Percentiles rank a stretch among this genome's conserved stretches.
Evolutionary conservation across 2,113 vertebrate genomes (phyloP).

Genomic region (Danio rerio): GRCz12tu NC_133176.1:59558501-59559000

Average conservation of each 20-base stretch:
- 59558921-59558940: constrained; percentile 63
- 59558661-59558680: too few relatives aligned
- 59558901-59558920: constrained; percentile 24
- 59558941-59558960: not conserved
- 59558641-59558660: too few relatives aligned
- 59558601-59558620: too few relatives aligned
- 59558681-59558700: too few relatives aligned
- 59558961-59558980: not conserved
- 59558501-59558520: too few relatives aligned
- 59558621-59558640: too few relatives aligned
- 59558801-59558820: constrained; percentile 26
- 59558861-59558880: constrained; percentile 61
- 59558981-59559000: not conserved
- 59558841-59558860: constrained; percentile 59
- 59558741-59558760: constrained; percentile 55
- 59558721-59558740: constrained; percentile 65
- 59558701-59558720: not conserved
- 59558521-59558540: too few relatives aligned
- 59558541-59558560: too few relatives aligned
- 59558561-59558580: too few relatives aligned
- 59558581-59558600: too few relatives aligned
- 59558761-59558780: constrained; percentile 48
- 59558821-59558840: constrained; percentile 61
- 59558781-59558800: constrained; percentile 57
- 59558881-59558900: constrained; percentile 63